Base-by-base conservation (phyloP, 2,797 vertebrate species). In the Clarias fuscus region DNA sequence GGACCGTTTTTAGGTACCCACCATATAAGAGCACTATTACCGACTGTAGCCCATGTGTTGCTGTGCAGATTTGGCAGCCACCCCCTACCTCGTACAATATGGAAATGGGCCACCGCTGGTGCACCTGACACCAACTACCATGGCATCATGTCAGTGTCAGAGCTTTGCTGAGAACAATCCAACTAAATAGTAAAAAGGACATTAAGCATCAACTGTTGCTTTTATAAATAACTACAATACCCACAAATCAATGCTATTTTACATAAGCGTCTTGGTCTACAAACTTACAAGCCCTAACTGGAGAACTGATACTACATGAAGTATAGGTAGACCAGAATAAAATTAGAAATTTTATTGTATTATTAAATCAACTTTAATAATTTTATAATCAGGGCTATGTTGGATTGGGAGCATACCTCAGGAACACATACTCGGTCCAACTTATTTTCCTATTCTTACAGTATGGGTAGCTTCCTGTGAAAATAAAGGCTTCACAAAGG, bases 61-160 rank as follows among this genome's bases (percentile, higher is more conserved):
- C 61, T 48, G 79, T 81, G 62, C 79, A 81, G 79, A 81, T 81
- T 65, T 81, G 79, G 40, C 62, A 81, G 24, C 78, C 37, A 27
- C 24, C 61, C 14, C 11, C 56, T 43, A n/a, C n/a, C n/a, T 67
- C 10, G 40, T 67, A 30, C 40, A 67, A 30, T n/a, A 53, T 53
- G 79, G 79, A 82, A 68, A 7, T 2, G 65, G 64, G 48, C 43
- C 80, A 82, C 48, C 6, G 11, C 18, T 68, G 64, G n/a, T 56
- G 18, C 65, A 82, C 65, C 80, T 70, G 80, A 82, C 43, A 56
- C 65, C 40, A 48, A 37, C 18, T 22, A 15, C 27, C 20, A 33
- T 56, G 65, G 18, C 65, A 70, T 82, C 40, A 67, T 82, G 40
- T 81, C 79, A 81, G 15, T 67, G 62, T 53, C 48, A 70, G 43